phyloP scores from a whole-genome alignment of 2,113 vertebrate species.

The Eira barbara region DNA sequence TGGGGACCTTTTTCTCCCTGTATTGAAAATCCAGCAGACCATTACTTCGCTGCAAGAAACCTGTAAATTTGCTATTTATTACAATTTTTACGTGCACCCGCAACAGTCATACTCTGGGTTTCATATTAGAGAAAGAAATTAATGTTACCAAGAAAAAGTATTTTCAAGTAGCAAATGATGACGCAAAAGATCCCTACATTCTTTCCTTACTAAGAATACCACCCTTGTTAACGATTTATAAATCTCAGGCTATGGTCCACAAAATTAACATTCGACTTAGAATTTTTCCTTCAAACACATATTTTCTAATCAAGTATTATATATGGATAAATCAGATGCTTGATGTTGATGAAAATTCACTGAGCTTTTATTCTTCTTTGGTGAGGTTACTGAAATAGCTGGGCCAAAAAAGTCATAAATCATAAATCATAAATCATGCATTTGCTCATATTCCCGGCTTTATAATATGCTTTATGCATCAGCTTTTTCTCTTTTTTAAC shows the following conservation, averaged over 20 bases:
- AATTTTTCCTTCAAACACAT: not conserved
- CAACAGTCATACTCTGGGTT: not conserved
- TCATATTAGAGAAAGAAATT: not conserved
- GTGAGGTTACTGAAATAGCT: not conserved
- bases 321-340: not conserved
- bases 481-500: not conserved
- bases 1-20: slow-evolving; percentile 98
- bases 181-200: not conserved
- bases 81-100: not conserved
- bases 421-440: not conserved
- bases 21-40: slow-evolving; percentile 47
- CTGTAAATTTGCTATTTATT: not conserved
- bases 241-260: not conserved
- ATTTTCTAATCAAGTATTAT: not conserved
- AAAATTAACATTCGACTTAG: not conserved
- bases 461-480: not conserved
- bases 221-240: not conserved
- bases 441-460: not conserved
- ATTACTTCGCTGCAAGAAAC: not conserved
- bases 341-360: not conserved
- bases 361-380: not conserved
- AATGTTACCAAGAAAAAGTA: not conserved
- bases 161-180: not conserved
- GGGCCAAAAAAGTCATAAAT: not conserved
- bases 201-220: not conserved